These are phyloP conservation scores for Pterostichus niger DNA, from an alignment of 2,888 invertebrate species.

Conservation along the genomic window DNA sequence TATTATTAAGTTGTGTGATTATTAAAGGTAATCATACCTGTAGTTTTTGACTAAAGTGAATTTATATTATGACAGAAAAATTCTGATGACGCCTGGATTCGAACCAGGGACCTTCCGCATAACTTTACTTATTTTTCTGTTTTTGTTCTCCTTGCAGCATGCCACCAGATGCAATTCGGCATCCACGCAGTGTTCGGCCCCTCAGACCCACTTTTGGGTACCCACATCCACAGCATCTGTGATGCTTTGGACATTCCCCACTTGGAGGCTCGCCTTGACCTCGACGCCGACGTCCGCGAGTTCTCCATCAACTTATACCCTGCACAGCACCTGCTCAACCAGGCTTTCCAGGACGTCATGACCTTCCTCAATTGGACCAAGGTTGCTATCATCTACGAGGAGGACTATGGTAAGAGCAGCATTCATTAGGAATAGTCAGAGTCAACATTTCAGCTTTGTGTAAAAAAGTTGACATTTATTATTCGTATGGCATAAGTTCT, in stretches of 20 bases:
- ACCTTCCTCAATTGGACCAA: slow-evolving; percentile 89
- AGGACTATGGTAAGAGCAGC: slow-evolving; percentile 83
- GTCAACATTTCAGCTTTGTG: too few relatives aligned
- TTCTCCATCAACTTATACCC: slow-evolving; percentile 91
- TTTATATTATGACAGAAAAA: too few relatives aligned
- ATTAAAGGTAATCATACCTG: too few relatives aligned
- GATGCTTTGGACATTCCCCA: slow-evolving; percentile 90
- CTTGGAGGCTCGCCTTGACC: slow-evolving; percentile 84
- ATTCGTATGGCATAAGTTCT: too few relatives aligned
- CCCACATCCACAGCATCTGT: slow-evolving; percentile 89
- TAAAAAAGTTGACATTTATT: too few relatives aligned
- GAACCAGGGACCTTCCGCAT: too few relatives aligned
- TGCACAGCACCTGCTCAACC: slow-evolving; percentile 84
- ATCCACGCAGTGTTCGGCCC: slow-evolving; percentile 89
- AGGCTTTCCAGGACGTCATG: slow-evolving; percentile 88
- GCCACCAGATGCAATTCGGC: slow-evolving; percentile 84
- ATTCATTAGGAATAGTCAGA: too few relatives aligned
- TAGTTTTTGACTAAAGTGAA: too few relatives aligned
- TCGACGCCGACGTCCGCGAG: slow-evolving; percentile 81
- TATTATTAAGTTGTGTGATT: too few relatives aligned
- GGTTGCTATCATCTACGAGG: slow-evolving; percentile 90
- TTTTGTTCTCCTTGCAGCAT: slow-evolving; percentile 79
- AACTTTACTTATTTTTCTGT: background rate
- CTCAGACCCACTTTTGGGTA: slow-evolving; percentile 85
- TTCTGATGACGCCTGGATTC: too few relatives aligned